phyloP scores from a whole-genome alignment of 2,797 vertebrate genomes.

The Furcifer pardalis region DNA sequence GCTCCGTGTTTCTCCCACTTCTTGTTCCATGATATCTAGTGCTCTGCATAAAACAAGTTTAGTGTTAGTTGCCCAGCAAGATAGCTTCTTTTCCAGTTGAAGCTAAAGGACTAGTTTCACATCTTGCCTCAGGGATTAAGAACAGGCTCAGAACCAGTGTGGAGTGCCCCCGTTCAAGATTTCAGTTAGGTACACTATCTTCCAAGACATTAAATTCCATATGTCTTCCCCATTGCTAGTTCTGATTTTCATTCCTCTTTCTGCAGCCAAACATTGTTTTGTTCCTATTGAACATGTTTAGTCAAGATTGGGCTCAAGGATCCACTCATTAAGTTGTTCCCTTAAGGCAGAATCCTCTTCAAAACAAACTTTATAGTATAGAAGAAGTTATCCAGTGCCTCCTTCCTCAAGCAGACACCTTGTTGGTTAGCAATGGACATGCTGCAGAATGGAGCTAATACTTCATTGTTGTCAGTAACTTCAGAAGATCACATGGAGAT shows the following conservation, averaged over 20 bases:
- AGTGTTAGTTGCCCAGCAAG: neutral
- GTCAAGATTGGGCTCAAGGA: neutral
- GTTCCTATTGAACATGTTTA: neutral
- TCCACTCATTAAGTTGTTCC: neutral
- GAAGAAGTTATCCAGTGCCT: too few relatives aligned
- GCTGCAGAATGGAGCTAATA: too few relatives aligned
- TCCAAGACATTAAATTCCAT: neutral
- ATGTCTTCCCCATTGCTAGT: neutral
- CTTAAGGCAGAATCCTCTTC: neutral
- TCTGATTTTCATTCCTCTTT: neutral
- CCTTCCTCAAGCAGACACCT: too few relatives aligned
- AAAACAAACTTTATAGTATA: too few relatives aligned
- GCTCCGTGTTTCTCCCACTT: neutral
- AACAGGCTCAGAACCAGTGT: neutral
- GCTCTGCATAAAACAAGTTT: neutral
- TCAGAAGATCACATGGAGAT: too few relatives aligned
- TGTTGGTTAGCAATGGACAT: too few relatives aligned
- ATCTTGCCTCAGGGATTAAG: neutral
- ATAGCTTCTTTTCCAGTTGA: neutral
- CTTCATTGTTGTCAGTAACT: too few relatives aligned
- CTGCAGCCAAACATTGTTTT: neutral
- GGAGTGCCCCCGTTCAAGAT: neutral
- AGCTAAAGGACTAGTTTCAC: neutral
- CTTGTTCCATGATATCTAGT: neutral
- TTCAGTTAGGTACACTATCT: neutral